Percentiles rank a stretch among this genome's conserved stretches.
Conservation (phyloP, 2,888 invertebrate species). For the Scaptomyza caliginosa region DNA sequence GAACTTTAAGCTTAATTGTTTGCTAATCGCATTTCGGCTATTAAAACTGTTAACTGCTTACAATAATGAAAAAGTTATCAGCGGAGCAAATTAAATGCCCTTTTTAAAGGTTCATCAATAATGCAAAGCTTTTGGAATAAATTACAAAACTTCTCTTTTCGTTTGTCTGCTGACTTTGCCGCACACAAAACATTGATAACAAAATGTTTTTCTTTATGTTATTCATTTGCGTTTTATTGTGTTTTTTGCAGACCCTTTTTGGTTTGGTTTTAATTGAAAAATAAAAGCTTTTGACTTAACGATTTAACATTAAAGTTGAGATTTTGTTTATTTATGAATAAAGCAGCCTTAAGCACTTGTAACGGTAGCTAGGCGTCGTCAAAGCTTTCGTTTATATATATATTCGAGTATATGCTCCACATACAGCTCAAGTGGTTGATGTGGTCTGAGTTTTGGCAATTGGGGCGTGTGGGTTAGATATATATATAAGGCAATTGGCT, state of each 20-base stretch:
- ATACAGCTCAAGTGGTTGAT: constrained; percentile 8
- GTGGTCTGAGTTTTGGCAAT: constrained; percentile 12
- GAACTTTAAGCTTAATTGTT: background rate
- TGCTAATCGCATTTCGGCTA: background rate
- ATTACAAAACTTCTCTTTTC: constrained; percentile 8
- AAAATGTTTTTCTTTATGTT: constrained; percentile 13
- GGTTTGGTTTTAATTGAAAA: constrained; percentile 1
- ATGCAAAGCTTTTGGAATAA: constrained; percentile 35
- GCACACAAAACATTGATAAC: background rate
- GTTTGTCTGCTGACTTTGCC: constrained; percentile 18
- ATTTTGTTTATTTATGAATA: background rate
- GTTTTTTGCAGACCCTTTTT: background rate
- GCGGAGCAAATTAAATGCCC: background rate
- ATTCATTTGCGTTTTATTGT: constrained; percentile 6
- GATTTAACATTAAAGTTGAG: constrained; percentile 13
- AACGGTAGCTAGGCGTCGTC: constrained; percentile 37
- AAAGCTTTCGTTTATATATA: constrained; percentile 18
- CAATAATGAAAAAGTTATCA: constrained; percentile 4
- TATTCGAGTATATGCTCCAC: background rate
- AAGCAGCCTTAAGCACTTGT: background rate
- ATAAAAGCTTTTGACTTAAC: constrained; percentile 21
- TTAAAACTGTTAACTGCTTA: background rate
- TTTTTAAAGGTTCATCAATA: constrained; percentile 16
- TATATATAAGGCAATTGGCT: constrained; percentile 27
- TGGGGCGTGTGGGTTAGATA: constrained; percentile 1